Percentiles rank a stretch among this genome's conserved stretches.
Conservation (phyloP, 2,888 invertebrate species). For the Eristalinus sepulchralis region DNA sequence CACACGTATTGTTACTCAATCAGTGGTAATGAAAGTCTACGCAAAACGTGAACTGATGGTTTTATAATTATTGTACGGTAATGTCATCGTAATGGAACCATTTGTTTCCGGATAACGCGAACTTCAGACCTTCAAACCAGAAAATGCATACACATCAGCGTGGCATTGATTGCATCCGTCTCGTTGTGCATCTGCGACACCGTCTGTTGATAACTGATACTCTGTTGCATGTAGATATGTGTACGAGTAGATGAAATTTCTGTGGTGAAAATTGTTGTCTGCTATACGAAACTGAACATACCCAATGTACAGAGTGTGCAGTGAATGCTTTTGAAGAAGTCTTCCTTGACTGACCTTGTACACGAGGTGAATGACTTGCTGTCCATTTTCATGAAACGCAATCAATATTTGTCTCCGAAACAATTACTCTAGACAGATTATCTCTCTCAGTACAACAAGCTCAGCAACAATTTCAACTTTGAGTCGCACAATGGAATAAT, state of each 20-base stretch:
- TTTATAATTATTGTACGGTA: slow-evolving; percentile 46
- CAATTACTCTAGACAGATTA: slow-evolving; percentile 34
- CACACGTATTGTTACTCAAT: slow-evolving; percentile 35
- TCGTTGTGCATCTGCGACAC: slow-evolving; percentile 26
- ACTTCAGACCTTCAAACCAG: slow-evolving; percentile 34
- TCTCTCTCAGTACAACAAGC: slow-evolving; percentile 33
- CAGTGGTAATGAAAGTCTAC: slow-evolving; percentile 5
- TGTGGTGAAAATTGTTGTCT: slow-evolving; percentile 53
- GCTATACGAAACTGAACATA: slow-evolving; percentile 36
- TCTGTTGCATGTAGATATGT: neutral
- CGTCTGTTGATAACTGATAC: slow-evolving; percentile 35
- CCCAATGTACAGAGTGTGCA: slow-evolving; percentile 7
- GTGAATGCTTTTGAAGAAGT: neutral
- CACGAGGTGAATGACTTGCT: slow-evolving; percentile 29
- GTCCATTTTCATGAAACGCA: slow-evolving; percentile 19
- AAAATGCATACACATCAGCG: slow-evolving; percentile 15
- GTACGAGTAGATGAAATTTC: slow-evolving; percentile 35
- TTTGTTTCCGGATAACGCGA: slow-evolving; percentile 57
- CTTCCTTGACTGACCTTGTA: slow-evolving; percentile 30
- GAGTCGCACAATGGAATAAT: slow-evolving; percentile 47
- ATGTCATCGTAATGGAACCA: slow-evolving; percentile 34
- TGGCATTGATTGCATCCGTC: slow-evolving; percentile 63
- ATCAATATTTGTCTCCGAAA: slow-evolving; percentile 40
- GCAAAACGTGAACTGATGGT: slow-evolving; percentile 34
- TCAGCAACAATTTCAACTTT: slow-evolving; percentile 20